Base-by-base conservation (phyloP, 1,140 invertebrate species). In the Drosophila funebris region DNA sequence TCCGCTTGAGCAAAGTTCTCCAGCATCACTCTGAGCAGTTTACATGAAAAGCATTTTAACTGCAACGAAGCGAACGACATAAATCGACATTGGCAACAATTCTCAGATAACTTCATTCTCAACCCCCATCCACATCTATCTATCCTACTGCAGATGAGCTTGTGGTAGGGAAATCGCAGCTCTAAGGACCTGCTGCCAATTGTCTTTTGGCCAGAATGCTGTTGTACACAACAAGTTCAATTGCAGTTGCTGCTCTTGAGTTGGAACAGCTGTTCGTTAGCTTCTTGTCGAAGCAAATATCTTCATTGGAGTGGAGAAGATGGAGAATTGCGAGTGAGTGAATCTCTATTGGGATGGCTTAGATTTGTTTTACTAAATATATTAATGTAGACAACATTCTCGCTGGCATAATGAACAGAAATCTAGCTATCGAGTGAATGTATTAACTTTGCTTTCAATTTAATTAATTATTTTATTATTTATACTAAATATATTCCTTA, bases 41-140 rank as follows among this genome's bases (percentile, higher is more conserved):
- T 76, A 85, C 82, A 85, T 87, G 78, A 67, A 85, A 87, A 85
- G 67, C 82, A 75, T 85, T 85, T 85, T 85, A 85, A 76, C 67
- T 87, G 82, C 82, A 70, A 36, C 70, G 57, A 66, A 36, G 62
- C 70, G 56, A 68, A 60, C 41, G 39, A 73, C 56, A 68, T 68
- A 73, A 72, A 72, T 72, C 69, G 63, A 24, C 60, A 64, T 63
- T 57, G 60, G 50, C 64, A 68, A 63, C 43, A 60, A 58, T 22
- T 58, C 20, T 9, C 29, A 13, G 3, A 43, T 8, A 16, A 22
- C 24, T 24, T 9, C 4, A 8, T 9, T 13, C 18, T 6, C 13
- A 41, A 1, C 11, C 20, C 3, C 1, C 18, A 24, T 16, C 9
- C 16, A 8, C 24, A 16, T 9, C 31, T 29, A 16, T 9, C 2